Evolutionary conservation across 2,113 vertebrate species (phyloP).

Genomic region (Myocastor coypus): DNA sequence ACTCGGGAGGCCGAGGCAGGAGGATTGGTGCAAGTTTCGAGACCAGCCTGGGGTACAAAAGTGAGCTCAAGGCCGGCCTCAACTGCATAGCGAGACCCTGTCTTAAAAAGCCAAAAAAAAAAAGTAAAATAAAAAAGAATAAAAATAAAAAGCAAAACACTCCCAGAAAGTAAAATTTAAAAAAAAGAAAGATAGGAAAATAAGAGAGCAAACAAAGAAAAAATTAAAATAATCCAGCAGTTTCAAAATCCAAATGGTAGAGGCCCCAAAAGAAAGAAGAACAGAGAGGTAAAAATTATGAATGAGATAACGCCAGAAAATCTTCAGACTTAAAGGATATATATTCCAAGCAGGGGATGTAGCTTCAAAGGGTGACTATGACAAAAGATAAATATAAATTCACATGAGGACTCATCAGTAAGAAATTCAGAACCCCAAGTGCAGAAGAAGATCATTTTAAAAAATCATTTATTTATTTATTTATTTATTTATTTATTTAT

Average conservation of each 20-base stretch:
- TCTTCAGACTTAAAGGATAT: slow-evolving; percentile 7
- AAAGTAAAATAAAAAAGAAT: too few species aligned
- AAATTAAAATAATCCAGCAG: background rate
- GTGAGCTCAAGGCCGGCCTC: too few species aligned
- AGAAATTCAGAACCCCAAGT: slow-evolving; percentile 1
- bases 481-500: too few species aligned
- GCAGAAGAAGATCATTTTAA: background rate
- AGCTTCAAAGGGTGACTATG: background rate
- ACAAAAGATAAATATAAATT: background rate
- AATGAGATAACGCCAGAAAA: slow-evolving; percentile 46
- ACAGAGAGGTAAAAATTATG: background rate
- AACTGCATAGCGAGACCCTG: too few species aligned
- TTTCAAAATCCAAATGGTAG: slow-evolving; percentile 12
- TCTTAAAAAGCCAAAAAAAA: too few species aligned
- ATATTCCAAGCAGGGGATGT: background rate
- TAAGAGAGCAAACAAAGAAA: background rate
- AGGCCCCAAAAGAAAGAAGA: background rate
- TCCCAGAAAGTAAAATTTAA: background rate
- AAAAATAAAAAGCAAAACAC: too few species aligned
- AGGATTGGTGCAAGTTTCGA: too few species aligned
- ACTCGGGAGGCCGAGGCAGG: too few species aligned
- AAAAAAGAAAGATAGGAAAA: background rate
- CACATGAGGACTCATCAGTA: background rate
- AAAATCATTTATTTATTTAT: too few species aligned
- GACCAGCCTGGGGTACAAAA: too few species aligned